These are phyloP conservation scores for Callospermophilus lateralis DNA, from an alignment of 2,113 vertebrate species.

Conservation along the genomic window DNA sequence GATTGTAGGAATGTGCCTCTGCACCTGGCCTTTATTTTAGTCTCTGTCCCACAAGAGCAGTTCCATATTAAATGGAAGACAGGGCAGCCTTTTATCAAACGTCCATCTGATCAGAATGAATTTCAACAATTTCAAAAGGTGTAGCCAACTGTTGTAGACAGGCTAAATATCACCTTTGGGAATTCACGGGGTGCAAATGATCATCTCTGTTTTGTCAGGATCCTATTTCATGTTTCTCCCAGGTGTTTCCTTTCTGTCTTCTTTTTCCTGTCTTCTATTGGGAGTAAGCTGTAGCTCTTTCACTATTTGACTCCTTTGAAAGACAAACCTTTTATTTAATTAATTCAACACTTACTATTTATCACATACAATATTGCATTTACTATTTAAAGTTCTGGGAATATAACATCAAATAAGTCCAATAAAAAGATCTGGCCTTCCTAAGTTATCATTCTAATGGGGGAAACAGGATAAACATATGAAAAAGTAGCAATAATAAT, in stretches of 20 bases:
- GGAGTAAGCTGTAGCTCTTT: not conserved
- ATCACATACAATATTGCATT: not conserved
- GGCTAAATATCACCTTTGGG: not conserved
- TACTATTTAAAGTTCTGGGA: not conserved
- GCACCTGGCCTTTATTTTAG: not conserved
- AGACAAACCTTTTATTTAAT: not conserved
- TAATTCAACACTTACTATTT: not conserved
- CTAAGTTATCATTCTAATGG: not conserved
- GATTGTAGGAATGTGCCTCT: no score
- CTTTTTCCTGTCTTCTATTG: not conserved
- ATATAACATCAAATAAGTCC: not conserved
- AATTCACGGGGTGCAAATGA: not conserved
- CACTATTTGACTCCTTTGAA: not conserved
- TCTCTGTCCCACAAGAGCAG: not conserved
- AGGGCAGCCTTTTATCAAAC: not conserved
- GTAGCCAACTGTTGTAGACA: accelerated
- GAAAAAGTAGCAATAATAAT: not conserved
- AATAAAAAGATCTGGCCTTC: not conserved
- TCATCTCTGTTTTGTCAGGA: not conserved
- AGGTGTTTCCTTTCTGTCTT: not conserved
- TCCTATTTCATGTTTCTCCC: not conserved
- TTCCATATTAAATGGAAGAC: not conserved
- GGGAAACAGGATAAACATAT: not conserved
- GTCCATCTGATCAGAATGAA: not conserved
- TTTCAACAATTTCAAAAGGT: not conserved